phyloP scores from a whole-genome alignment of 2,113 vertebrate species.

The Pachyramphus minor region DNA sequence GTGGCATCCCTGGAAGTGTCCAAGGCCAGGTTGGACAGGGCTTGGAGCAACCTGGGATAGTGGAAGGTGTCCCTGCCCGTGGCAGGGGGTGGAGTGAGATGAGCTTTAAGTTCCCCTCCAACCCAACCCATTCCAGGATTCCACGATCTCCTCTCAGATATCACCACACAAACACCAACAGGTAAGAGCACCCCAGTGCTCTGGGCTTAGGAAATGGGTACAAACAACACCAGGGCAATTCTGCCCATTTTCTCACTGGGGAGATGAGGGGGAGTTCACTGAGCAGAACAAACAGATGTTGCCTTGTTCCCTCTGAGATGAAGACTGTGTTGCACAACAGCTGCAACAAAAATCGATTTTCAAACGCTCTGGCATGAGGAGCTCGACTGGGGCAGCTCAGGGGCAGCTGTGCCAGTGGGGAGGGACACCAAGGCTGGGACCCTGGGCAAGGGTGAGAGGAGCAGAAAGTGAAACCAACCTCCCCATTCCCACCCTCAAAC shows the following conservation, averaged over 20 bases:
- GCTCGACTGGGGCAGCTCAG: neutral
- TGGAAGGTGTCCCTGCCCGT: neutral
- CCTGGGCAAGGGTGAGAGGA: neutral
- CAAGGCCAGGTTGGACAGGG: neutral
- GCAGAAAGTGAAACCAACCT: neutral
- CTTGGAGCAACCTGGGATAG: neutral
- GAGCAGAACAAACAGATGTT: neutral
- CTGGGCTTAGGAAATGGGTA: rapidly evolving
- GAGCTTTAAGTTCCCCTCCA: neutral
- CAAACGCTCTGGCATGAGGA: rapidly evolving
- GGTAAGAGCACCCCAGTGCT: neutral
- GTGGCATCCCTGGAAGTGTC: neutral
- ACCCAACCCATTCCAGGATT: neutral
- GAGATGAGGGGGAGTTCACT: neutral
- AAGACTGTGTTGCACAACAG: neutral
- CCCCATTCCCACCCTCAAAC: neutral
- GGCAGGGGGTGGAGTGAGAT: neutral
- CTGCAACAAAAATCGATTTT: neutral
- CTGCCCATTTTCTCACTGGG: neutral
- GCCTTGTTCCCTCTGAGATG: neutral
- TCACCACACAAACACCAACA: neutral
- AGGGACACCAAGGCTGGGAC: neutral
- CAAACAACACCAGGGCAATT: neutral
- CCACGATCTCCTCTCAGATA: neutral
- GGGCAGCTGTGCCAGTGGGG: neutral